Evolutionary conservation across 2,888 invertebrate species (phyloP).

Genomic region (Drosophila buzzatii): DNA sequence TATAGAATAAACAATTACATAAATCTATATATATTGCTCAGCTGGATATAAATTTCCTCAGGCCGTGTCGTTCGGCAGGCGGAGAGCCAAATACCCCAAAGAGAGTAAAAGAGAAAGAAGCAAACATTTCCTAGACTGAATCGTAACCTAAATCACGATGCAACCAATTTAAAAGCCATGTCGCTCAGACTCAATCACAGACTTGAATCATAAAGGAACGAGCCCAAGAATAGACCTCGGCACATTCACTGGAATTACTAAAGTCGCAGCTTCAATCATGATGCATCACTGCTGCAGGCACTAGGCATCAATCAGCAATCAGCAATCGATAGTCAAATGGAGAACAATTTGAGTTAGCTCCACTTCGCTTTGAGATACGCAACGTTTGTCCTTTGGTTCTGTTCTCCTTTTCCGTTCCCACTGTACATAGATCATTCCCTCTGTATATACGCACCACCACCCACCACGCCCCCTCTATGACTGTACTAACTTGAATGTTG

Average conservation of each 20-base stretch:
- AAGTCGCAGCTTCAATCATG: conserved; percentile 6
- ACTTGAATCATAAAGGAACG: background rate
- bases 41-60: background rate
- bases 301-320: conserved; percentile 4
- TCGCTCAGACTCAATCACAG: background rate
- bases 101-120: background rate
- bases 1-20: background rate
- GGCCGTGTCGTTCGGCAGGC: conserved; percentile 14
- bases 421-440: conserved; percentile 6
- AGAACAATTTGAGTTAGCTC: background rate
- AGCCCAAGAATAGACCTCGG: background rate
- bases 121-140: background rate
- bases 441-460: conserved; percentile 1
- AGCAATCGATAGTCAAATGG: background rate
- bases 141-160: background rate
- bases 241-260: conserved; percentile 5
- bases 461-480: background rate
- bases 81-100: background rate
- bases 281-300: background rate
- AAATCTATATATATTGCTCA: background rate
- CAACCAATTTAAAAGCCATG: background rate
- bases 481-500: conserved; percentile 6
- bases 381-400: background rate
- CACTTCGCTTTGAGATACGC: conserved; percentile 9
- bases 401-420: conserved; percentile 1